Evolutionary conservation across 2,888 invertebrate species (phyloP), one percentile per base, ranked within the genome.

Genomic region (Ecliptopera silaceata): DNA sequence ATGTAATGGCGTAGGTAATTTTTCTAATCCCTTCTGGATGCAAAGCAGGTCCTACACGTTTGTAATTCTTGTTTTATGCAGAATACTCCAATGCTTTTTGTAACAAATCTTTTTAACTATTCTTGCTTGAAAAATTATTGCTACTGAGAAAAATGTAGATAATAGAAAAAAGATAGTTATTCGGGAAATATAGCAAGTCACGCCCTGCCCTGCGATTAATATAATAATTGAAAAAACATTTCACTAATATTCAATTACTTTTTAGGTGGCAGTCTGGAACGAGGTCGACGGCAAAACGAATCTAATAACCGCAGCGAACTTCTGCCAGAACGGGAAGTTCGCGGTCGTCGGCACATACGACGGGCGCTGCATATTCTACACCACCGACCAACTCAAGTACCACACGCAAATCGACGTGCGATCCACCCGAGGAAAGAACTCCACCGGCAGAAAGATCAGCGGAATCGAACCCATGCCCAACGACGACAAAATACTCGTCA

Each of bases 301-400:
- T 77, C 92, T 99, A 10, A 99, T 99, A 77, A 99, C 99, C 0
- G 98, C 99, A 0, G 98, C 98, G 0, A 98, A 98, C 86, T 99
- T 99, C 88, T 98, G 98, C 75, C 97, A 97, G 80, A 98, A 98
- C 90, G 99, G 99, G 6, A 98, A 98, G 82, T 98, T 98, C 88
- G 98, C 98, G 0, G 99, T 99, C 0, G 98, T 99, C 0, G 99
- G 99, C 34, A 98, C 99, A 0, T 99, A 99, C 88, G 99, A 99
- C 87, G 99, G 99, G 0, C 94, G 99, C 39, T 99, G 99, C 84
- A 97, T 99, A 72, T 99, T 99, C 92, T 99, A 99, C 91, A 97
- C 96, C 32, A 99, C 99, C 0, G 99, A 99, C 93, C 98, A 99
- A 81, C 92, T 99, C 2, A 99, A 99, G 77, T 99, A 99, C 85